Evolutionary conservation across 2,797 vertebrate species (phyloP), one percentile per base, ranked within the genome.

Genomic region (Aeoliscus strigatus): DNA sequence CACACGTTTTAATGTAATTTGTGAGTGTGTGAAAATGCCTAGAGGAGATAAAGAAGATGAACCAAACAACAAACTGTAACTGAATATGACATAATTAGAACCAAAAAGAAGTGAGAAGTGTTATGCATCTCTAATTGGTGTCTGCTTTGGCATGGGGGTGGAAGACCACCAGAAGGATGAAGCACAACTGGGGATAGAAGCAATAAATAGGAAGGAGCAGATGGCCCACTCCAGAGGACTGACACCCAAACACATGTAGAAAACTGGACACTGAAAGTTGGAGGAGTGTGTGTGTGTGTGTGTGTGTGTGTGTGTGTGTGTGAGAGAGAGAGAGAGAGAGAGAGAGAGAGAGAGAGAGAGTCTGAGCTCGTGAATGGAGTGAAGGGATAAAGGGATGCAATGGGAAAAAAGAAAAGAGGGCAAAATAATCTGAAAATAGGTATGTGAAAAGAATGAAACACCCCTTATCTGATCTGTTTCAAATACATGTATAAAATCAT

Each of bases 51-150:
- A 66, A 70, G 43, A 59, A 27, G 27, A 52, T 17, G 56, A 60
- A 43, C n/a, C n/a, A n/a, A n/a, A n/a, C n/a, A n/a, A 48, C 37
- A 71, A 75, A 72, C 59, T 68, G 58, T 73, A 73, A 75, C 36
- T 66, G 69, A 64, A 79, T 57, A 73, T 79, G 66, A 76, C 75
- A 80, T 79, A 81, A 81, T 76, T 70, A 79, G 73, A 79, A 71
- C 73, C 70, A 68, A 60, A 27, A 56, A 79, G 71, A 84, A 73
- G 79, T 63, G 57, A 73, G 70, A 81, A 77, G 77, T 81, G 74
- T 39, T 70, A 85, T 79, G 77, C 72, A 76, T 79, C 80, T 73
- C 77, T 88, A 88, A 88, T 88, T 88, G 84, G 85, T 79, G 78
- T 80, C 80, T 82, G 82, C 75, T 82, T 77, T 82, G 83, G 84